Conservation (phyloP, 2,113 vertebrate genomes). For the Indicator indicator region DNA sequence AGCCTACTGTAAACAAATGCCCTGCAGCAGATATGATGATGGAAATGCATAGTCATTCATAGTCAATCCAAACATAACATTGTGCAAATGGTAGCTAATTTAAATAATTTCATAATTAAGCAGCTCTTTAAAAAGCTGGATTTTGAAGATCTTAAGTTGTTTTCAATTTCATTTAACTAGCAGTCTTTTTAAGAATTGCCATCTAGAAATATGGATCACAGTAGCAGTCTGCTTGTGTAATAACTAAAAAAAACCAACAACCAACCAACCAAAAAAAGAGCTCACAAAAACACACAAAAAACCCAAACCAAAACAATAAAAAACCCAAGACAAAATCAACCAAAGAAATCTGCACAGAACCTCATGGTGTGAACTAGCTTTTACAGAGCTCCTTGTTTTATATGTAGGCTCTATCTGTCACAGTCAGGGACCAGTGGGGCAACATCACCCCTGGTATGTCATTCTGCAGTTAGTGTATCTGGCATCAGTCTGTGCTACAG, state of each 20-base stretch:
- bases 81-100: neutral
- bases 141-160: neutral
- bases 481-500: fast-evolving
- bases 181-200: neutral
- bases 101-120: neutral
- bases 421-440: neutral
- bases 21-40: neutral
- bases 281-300: no score
- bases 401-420: neutral
- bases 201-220: neutral
- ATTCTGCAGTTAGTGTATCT: neutral
- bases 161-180: neutral
- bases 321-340: neutral
- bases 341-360: neutral
- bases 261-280: neutral
- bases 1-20: neutral
- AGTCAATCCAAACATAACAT: neutral
- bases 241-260: neutral
- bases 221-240: neutral
- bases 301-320: no score
- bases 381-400: neutral
- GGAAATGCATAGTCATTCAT: neutral
- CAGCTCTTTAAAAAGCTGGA: neutral
- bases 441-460: neutral
- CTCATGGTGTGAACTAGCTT: neutral